These are phyloP conservation scores for Drosophila nr. fundita DNA, from an alignment of 2,888 invertebrate species.

Conservation along the genomic window DNA sequence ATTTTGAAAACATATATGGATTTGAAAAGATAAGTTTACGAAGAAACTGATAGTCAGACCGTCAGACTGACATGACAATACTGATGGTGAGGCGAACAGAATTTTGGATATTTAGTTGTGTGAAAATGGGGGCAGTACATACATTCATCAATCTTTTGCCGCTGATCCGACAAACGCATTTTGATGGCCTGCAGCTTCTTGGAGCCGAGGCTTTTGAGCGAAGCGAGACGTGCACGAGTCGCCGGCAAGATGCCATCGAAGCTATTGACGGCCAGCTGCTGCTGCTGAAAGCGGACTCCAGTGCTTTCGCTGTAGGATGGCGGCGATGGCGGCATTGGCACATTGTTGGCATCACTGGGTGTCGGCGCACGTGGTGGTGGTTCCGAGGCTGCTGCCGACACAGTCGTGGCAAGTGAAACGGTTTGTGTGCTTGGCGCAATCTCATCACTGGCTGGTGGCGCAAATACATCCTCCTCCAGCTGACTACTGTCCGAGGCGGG, in stretches of 20 bases:
- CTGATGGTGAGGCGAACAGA: neutral
- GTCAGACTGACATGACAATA: neutral
- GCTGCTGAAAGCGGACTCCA: constrained; percentile 69
- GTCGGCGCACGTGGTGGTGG: constrained; percentile 4
- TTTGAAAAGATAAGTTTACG: neutral
- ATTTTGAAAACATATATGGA: neutral
- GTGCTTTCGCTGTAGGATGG: constrained; percentile 68
- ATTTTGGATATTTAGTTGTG: neutral
- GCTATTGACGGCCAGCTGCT: constrained; percentile 61
- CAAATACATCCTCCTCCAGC: constrained; percentile 81
- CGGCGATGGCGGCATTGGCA: constrained; percentile 26
- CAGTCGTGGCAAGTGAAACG: constrained; percentile 14
- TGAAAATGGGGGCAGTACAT: constrained; percentile 53
- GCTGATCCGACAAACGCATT: constrained; percentile 86
- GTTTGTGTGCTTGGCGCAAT: constrained; percentile 45
- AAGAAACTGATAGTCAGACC: neutral
- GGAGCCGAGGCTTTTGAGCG: constrained; percentile 89
- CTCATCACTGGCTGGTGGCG: constrained; percentile 68
- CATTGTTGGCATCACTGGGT: constrained; percentile 20
- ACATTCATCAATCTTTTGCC: constrained; percentile 84
- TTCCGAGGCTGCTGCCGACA: neutral
- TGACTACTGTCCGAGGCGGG: constrained; percentile 82
- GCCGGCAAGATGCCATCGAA: constrained; percentile 82
- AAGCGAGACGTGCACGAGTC: constrained; percentile 87
- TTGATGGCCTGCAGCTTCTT: constrained; percentile 89